phyloP scores from a whole-genome alignment of 2,113 vertebrate genomes.

The Geothlypis trichas region DNA sequence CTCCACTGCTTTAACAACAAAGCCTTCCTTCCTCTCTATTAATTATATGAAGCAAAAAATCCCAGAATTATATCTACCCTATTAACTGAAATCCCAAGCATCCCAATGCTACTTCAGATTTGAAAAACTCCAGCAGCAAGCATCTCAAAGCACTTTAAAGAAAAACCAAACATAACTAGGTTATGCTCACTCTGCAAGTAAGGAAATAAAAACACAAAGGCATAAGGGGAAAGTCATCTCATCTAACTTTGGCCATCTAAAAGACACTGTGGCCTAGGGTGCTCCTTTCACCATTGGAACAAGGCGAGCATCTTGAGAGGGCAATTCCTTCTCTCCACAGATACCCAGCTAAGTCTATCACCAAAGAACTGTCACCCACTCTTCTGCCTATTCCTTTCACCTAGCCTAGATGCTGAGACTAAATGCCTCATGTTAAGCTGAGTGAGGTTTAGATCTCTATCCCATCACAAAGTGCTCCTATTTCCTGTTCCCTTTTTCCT shows the following conservation, averaged over 20 bases:
- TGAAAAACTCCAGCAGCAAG: background rate
- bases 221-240: background rate
- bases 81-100: slow-evolving; percentile 19
- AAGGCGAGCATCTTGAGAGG: background rate
- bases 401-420: background rate
- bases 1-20: background rate
- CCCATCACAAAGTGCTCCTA: background rate
- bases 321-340: background rate
- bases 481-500: background rate
- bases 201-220: background rate
- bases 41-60: background rate
- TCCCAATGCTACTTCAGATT: background rate
- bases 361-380: background rate
- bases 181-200: background rate
- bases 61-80: background rate
- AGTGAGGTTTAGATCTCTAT: background rate
- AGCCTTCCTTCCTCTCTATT: background rate
- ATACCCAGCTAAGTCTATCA: background rate
- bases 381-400: background rate
- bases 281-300: background rate
- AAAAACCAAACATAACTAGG: background rate
- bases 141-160: background rate
- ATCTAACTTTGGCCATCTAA: background rate
- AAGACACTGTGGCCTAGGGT: background rate
- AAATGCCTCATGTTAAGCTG: background rate